Percentiles rank a stretch among this genome's conserved stretches.
Evolutionary conservation across 2,113 vertebrate genomes (phyloP).

Genomic region (Oncorhynchus clarkii): DNA sequence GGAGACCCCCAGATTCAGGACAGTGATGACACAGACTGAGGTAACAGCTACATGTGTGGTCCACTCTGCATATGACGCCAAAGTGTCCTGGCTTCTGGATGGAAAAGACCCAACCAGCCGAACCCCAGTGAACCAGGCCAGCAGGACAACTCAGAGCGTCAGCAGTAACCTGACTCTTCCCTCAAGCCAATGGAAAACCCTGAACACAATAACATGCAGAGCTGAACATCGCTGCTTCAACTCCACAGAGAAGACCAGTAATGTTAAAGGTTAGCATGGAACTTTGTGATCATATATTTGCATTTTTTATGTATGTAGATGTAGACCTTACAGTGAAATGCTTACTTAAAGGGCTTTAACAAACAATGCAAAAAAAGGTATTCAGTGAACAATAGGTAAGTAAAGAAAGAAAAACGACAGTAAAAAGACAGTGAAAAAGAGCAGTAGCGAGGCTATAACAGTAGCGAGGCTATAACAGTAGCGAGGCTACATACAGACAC

Average conservation of each 20-base stretch:
- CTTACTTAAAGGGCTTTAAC: too few species aligned
- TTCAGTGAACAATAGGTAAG: too few species aligned
- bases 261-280: background rate
- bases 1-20: constrained; percentile 48
- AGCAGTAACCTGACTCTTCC: constrained; percentile 30
- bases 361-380: too few species aligned
- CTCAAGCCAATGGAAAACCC: constrained; percentile 17
- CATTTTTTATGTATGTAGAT: too few species aligned
- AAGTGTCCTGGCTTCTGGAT: constrained; percentile 54
- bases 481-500: too few species aligned
- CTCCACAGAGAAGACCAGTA: background rate
- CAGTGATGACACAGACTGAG: background rate
- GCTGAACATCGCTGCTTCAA: constrained; percentile 57
- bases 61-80: constrained; percentile 10
- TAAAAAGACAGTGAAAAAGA: too few species aligned
- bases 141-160: background rate
- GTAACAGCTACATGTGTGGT: constrained; percentile 53
- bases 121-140: rapidly evolving
- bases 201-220: constrained; percentile 44
- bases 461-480: too few species aligned
- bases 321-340: too few species aligned
- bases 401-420: too few species aligned
- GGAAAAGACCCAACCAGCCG: rapidly evolving
- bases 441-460: too few species aligned
- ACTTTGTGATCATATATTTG: too few species aligned